Evolutionary conservation across 1,140 invertebrate genomes (phyloP).

Genomic region (Dinothrombium tinctorium): DNA sequence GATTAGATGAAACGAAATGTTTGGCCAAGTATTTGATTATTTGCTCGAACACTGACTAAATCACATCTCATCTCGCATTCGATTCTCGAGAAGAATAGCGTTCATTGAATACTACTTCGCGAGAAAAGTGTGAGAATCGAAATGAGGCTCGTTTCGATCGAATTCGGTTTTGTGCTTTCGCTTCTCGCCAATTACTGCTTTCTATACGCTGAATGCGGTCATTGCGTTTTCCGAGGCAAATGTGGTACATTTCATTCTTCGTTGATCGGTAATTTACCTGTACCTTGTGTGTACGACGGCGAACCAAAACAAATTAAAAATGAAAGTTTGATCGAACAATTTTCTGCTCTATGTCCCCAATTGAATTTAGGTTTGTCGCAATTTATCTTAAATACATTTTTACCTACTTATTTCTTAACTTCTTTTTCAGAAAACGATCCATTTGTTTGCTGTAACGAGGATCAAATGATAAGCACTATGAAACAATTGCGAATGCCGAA

Average conservation of each 20-base stretch:
- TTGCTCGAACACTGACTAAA: no score
- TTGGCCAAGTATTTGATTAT: no score
- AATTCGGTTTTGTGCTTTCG: no score
- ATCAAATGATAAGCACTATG: slow-evolving; percentile 7
- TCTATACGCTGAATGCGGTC: no score
- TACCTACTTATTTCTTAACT: not conserved
- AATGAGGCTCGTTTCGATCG: no score
- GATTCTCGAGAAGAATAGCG: no score
- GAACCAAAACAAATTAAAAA: not conserved
- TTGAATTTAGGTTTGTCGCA: not conserved
- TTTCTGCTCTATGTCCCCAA: not conserved
- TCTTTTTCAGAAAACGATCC: not conserved
- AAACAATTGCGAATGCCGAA: slow-evolving; percentile 4
- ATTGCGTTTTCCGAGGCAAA: not conserved
- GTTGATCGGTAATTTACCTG: not conserved
- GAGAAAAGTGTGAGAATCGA: no score
- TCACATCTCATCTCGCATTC: no score
- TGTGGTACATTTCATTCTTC: not conserved
- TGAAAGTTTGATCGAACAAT: not conserved
- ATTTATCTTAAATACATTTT: not conserved
- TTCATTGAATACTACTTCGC: no score
- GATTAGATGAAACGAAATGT: no score
- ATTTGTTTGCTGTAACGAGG: slow-evolving; percentile 8
- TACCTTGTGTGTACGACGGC: not conserved
- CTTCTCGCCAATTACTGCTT: no score